Evolutionary conservation across 37 sponge, comb jelly and placozoan species (phyloP).

Genomic region (Petrosia ficiformis): DNA sequence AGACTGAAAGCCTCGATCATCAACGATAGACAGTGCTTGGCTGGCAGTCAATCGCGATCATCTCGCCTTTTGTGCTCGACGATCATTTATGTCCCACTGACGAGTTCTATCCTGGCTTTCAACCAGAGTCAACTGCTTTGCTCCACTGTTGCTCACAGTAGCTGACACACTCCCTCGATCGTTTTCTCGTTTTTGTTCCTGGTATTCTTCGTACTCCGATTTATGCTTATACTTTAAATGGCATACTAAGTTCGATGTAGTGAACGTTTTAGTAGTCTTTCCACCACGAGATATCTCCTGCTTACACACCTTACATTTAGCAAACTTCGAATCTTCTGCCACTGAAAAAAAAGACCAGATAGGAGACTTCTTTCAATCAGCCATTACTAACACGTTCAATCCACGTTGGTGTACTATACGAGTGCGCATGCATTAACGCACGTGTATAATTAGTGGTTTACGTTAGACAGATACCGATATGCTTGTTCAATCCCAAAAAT

Average conservation of each 20-base stretch:
- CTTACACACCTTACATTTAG: not conserved
- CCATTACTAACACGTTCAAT: not conserved
- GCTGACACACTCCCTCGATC: not conserved
- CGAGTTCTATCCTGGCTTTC: not conserved
- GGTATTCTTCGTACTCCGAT: not conserved
- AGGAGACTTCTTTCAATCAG: not conserved
- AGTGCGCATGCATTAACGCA: too few relatives aligned
- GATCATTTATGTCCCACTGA: slow-evolving; percentile 39
- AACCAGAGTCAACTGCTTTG: not conserved
- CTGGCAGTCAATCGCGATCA: slow-evolving; percentile 44
- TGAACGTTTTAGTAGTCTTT: not conserved
- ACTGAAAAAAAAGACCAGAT: not conserved
- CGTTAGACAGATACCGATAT: not conserved
- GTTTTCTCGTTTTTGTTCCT: not conserved
- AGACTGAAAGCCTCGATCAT: slow-evolving; percentile 28
- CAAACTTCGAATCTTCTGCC: not conserved
- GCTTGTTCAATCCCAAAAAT: too few relatives aligned
- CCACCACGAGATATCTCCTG: slow-evolving; percentile 8
- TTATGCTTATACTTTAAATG: slow-evolving; percentile 27
- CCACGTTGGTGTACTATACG: not conserved
- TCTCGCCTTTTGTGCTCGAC: slow-evolving; percentile 35
- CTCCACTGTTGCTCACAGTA: not conserved
- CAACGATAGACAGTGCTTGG: slow-evolving; percentile 30
- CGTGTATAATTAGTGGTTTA: too few relatives aligned
- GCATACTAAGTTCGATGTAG: slow-evolving; percentile 8